Percentiles rank a stretch among this genome's conserved stretches.
These are phyloP conservation scores for Excalfactoria chinensis DNA, from an alignment of 2,113 vertebrate species.

Conservation along the genomic window DNA sequence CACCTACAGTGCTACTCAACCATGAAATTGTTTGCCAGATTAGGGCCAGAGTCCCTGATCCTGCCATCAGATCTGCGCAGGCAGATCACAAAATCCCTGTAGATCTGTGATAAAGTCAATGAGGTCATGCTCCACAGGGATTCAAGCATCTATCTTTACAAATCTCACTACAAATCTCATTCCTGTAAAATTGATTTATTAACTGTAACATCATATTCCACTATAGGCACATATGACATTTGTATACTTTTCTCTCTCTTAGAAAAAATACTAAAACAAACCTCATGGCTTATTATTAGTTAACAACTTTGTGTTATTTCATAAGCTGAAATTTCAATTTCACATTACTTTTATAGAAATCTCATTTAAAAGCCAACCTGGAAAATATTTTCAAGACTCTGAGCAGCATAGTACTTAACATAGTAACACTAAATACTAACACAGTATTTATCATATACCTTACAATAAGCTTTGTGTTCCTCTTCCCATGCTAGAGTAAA, in stretches of 20 bases:
- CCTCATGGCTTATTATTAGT: not conserved
- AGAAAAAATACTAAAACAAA: not conserved
- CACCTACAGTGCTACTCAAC: not conserved
- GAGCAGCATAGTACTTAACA: too few relatives aligned
- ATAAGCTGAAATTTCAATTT: not conserved
- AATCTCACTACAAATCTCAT: not conserved
- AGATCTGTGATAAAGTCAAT: constrained; percentile 5
- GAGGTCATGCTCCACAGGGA: not conserved
- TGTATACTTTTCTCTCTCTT: not conserved
- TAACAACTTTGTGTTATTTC: not conserved
- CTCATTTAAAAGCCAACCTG: not conserved
- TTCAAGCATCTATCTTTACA: not conserved
- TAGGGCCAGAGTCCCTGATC: not conserved
- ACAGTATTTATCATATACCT: not conserved
- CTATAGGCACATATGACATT: not conserved
- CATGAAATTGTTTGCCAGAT: not conserved
- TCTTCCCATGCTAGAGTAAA: not conserved
- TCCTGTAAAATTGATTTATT: not conserved
- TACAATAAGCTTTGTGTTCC: not conserved
- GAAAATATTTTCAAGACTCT: not conserved
- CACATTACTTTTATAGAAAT: not conserved
- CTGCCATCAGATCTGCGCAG: not conserved
- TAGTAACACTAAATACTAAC: not conserved
- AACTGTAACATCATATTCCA: not conserved
- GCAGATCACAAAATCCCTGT: not conserved